Evolutionary conservation across 2,888 invertebrate genomes (phyloP), one percentile per base, ranked within the genome.

Genomic region (Drosophila melanosoma): DNA sequence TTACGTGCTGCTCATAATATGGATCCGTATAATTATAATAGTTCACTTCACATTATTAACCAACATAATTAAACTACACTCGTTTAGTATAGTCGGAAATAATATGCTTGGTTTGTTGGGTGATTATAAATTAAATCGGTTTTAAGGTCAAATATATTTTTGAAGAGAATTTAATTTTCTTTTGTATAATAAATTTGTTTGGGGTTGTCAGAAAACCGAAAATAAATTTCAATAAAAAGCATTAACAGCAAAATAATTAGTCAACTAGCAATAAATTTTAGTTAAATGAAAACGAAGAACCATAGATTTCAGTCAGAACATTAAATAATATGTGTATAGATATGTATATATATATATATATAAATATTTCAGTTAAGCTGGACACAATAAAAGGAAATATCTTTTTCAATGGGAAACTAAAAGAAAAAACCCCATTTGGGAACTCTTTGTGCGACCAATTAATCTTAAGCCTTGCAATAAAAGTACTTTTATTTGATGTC

Each of bases 391-490:
- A 76, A 35, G 20, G 42, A n/a, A 54, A 45, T 40, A 32, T 2
- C 54, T 45, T 36, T 64, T 42, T 48, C 40, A 40, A 49, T 53
- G 40, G 26, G 4, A n/a, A 48, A 51, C 2, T n/a, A 29, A 40
- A 42, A 42, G 23, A 40, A 40, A 20, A 59, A 33, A 2, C 8
- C 20, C 7, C 51, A 12, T 35, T 29, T 5, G 32, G 32, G n/a
- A 59, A 32, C 23, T 61, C 12, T 70, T 67, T 53, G 64, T 72
- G 48, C 51, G 40, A 59, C 45, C 78, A 78, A 78, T 78, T 78
- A 78, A 78, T 78, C 81, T 81, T 59, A 67, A 64, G 78, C 78
- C 58, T 33, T 64, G 76, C 70, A 70, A 77, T 77, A 80, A 77
- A 77, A 66, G 48, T 57, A 36, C 54, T 59, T 48, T 59, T 51